Percentiles rank a stretch among this genome's conserved stretches.
phyloP scores from a whole-genome alignment of 2,888 invertebrate species.

The Conomelus anceps region DNA sequence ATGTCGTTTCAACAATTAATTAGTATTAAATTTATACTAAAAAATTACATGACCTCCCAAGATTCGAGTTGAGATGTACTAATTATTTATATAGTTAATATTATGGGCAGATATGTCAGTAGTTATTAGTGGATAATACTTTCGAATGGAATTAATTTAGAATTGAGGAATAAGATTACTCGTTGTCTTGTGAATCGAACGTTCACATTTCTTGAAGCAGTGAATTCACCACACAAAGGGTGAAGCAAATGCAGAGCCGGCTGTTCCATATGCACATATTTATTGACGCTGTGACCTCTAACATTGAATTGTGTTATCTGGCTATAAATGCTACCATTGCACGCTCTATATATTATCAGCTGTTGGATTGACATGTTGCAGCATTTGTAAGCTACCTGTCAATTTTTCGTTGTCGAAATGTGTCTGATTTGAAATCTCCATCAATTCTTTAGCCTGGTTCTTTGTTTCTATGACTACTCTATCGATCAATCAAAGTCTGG shows the following conservation, averaged over 20 bases:
- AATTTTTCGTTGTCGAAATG: background rate
- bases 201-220: background rate
- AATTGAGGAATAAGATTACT: background rate
- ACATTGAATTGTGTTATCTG: background rate
- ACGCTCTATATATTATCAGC: background rate
- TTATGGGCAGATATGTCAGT: no score
- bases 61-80: no score
- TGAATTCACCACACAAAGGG: background rate
- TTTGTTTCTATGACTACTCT: background rate
- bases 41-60: no score
- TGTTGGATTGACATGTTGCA: background rate
- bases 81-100: no score
- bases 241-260: background rate
- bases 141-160: no score
- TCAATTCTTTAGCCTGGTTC: background rate
- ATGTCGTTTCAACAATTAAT: no score
- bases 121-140: no score
- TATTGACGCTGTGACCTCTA: background rate
- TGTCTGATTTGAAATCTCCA: background rate
- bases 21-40: no score
- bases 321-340: background rate
- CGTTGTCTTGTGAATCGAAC: background rate
- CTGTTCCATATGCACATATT: background rate
- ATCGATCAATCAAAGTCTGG: background rate
- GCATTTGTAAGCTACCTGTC: background rate